phyloP scores from a whole-genome alignment of 2,888 invertebrate genomes.

The Dugesia japonica region DNA sequence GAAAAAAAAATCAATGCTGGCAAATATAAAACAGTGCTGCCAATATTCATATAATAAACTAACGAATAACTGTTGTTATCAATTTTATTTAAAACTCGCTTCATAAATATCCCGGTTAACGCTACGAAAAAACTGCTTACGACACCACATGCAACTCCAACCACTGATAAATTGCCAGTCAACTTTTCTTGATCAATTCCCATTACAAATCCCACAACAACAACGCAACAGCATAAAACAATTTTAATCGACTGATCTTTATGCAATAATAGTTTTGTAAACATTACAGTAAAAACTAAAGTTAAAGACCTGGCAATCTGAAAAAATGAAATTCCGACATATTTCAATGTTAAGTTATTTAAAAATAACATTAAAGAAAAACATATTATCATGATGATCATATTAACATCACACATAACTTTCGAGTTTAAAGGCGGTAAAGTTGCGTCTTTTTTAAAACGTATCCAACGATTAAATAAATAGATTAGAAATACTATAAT shows the following conservation, averaged over 20 bases:
- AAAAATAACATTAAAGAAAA: slow-evolving; percentile 43
- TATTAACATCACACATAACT: slow-evolving; percentile 37
- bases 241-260: slow-evolving; percentile 38
- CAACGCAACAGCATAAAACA: slow-evolving; percentile 40
- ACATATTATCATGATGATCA: slow-evolving; percentile 40
- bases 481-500: slow-evolving; percentile 36
- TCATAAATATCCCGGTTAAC: slow-evolving; percentile 44
- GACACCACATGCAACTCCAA: slow-evolving; percentile 44
- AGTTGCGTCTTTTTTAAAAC: slow-evolving; percentile 28
- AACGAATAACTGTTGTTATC: slow-evolving; percentile 41
- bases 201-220: slow-evolving; percentile 43
- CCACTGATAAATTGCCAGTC: slow-evolving; percentile 41
- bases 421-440: slow-evolving; percentile 37
- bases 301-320: slow-evolving; percentile 46
- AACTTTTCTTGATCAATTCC: slow-evolving; percentile 45
- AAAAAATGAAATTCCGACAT: slow-evolving; percentile 46
- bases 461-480: slow-evolving; percentile 16
- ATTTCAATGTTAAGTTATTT: slow-evolving; percentile 46
- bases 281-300: slow-evolving; percentile 44
- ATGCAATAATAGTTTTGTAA: slow-evolving; percentile 41
- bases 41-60: slow-evolving; percentile 42
- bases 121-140: slow-evolving; percentile 44
- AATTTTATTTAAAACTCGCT: slow-evolving; percentile 40
- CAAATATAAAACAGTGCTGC: slow-evolving; percentile 40
- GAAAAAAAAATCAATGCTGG: slow-evolving; percentile 41